These are phyloP conservation scores for Sanderia malayensis DNA, from an alignment of 30 jellyfish, hydroid and myxozoan species.

Conservation along the genomic window DNA sequence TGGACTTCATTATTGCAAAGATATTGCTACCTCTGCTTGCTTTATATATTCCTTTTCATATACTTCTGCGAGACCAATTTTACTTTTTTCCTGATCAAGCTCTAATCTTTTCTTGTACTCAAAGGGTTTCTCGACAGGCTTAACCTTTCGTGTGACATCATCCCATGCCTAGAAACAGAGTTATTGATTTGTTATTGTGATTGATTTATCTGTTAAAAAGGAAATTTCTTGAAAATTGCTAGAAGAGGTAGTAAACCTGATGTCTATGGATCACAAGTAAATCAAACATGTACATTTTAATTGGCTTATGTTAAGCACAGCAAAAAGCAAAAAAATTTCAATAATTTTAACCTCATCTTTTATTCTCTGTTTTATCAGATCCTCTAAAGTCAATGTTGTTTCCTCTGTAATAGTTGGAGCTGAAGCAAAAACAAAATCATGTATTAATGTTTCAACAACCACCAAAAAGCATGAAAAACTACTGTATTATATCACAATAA, in stretches of 20 bases:
- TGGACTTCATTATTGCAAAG: too few relatives aligned
- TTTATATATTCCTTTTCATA: conserved; percentile 92
- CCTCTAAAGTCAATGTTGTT: conserved; percentile 86
- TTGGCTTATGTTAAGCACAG: neutral
- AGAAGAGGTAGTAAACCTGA: too few relatives aligned
- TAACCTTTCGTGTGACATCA: conserved; percentile 92
- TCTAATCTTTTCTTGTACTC: conserved; percentile 76
- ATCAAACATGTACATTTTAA: too few relatives aligned
- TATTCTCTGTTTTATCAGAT: conserved; percentile 81
- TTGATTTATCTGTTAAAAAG: too few relatives aligned
- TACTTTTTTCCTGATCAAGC: conserved; percentile 84
- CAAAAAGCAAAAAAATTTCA: neutral
- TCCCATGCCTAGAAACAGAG: conserved; percentile 98
- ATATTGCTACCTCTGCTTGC: conserved; percentile 89
- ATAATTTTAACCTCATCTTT: conserved; percentile 83
- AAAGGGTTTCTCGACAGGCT: conserved; percentile 71
- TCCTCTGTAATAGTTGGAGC: conserved; percentile 99
- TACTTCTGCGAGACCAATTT: conserved; percentile 86
- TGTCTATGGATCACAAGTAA: too few relatives aligned
- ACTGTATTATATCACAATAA: too few relatives aligned
- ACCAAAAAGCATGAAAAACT: neutral
- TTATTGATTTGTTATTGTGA: too few relatives aligned
- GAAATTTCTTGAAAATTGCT: too few relatives aligned
- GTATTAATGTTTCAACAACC: too few relatives aligned
- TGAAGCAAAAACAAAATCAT: conserved; percentile 3